These are phyloP conservation scores for Marasmarcha lunaedactyla DNA, from an alignment of 2,888 invertebrate genomes.

Conservation along the genomic window DNA sequence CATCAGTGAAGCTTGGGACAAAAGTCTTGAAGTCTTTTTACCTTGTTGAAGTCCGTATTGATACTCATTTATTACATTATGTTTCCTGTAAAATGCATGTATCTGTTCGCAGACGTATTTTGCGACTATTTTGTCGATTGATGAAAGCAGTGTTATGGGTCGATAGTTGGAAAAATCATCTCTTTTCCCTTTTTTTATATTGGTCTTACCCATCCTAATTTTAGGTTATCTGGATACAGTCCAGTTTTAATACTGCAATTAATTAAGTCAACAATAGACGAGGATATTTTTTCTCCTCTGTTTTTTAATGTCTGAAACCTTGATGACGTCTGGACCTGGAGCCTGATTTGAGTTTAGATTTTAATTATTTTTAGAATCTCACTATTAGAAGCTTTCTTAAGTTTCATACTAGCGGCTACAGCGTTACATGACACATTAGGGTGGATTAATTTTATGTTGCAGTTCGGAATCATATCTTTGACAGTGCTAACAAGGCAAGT, in stretches of 20 bases:
- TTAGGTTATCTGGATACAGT: not conserved
- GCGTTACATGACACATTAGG: not conserved
- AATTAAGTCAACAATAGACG: not conserved
- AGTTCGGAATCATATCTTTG: slow-evolving; percentile 1
- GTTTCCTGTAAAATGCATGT: too few relatives aligned
- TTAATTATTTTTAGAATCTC: not conserved
- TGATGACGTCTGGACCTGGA: not conserved
- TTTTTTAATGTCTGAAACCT: not conserved
- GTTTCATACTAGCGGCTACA: not conserved
- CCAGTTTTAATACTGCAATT: slow-evolving; percentile 2
- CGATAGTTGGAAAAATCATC: slow-evolving; percentile 3
- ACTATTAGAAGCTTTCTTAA: not conserved
- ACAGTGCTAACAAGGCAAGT: not conserved
- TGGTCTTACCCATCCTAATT: slow-evolving; percentile 3
- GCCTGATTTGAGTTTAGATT: not conserved
- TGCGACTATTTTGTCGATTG: slow-evolving; percentile 6
- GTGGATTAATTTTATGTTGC: not conserved
- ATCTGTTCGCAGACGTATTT: slow-evolving; percentile 10
- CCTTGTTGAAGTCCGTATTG: slow-evolving; percentile 10
- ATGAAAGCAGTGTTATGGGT: slow-evolving; percentile 3
- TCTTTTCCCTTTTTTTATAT: slow-evolving; percentile 4
- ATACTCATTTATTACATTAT: too few relatives aligned
- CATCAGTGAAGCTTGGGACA: slow-evolving; percentile 15
- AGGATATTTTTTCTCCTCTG: not conserved
- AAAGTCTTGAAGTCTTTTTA: slow-evolving; percentile 5